Percentiles rank a stretch among this genome's conserved stretches.
Conservation (phyloP, 2,888 invertebrate species). For the Scaptomyza cyrtandrae region DNA sequence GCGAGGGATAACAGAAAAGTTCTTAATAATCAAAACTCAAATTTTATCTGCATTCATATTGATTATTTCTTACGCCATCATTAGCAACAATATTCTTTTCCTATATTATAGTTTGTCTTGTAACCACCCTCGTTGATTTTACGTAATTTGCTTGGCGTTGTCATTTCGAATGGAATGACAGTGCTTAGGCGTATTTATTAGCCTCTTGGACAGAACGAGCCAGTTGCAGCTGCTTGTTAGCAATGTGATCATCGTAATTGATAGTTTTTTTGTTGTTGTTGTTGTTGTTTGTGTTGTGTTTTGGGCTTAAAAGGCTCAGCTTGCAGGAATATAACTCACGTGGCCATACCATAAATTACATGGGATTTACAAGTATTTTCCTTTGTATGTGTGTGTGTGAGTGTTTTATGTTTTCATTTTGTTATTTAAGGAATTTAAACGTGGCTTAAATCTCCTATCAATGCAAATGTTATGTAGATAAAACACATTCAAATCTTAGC, state of each 20-base stretch:
- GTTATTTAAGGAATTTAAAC: neutral
- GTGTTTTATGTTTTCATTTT: neutral
- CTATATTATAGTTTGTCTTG: neutral
- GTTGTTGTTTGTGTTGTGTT: constrained; percentile 9
- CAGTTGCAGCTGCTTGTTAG: constrained; percentile 58
- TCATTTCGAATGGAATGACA: constrained; percentile 58
- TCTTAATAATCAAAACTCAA: constrained; percentile 2
- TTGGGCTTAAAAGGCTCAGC: constrained; percentile 40
- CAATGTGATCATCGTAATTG: constrained; percentile 63
- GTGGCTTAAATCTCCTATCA: neutral
- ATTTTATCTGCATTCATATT: neutral
- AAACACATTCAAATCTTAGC: neutral
- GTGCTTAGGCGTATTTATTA: constrained; percentile 76
- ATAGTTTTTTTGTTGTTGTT: constrained; percentile 50
- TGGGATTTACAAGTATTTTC: constrained; percentile 36
- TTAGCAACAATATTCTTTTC: neutral
- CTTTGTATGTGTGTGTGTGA: neutral
- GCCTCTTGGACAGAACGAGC: constrained; percentile 48
- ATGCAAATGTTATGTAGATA: neutral
- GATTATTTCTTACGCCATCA: no score
- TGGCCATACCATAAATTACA: constrained; percentile 39
- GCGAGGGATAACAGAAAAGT: constrained; percentile 18
- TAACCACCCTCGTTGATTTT: constrained; percentile 49
- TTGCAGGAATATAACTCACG: constrained; percentile 41
- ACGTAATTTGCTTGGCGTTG: constrained; percentile 70